Base-by-base conservation (phyloP, 2,888 invertebrate genomes). In the Melitaea athalia region DNA sequence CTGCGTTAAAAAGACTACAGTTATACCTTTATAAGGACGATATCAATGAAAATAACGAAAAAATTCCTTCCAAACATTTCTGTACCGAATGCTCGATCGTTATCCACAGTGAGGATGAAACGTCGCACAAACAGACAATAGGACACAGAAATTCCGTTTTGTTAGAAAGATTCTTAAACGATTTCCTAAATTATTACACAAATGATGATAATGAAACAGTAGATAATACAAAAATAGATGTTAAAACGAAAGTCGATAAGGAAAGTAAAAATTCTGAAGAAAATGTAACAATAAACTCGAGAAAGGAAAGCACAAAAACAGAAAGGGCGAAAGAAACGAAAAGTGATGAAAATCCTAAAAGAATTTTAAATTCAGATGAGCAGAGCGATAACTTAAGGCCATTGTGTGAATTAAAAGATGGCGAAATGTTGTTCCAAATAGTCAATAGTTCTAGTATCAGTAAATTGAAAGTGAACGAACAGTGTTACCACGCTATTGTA, bases 21-120 rank as follows among this genome's bases (percentile, higher is more conserved):
- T 74, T 76, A 14, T 76, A 83, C 33, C 71, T 81, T 5, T 59
- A 43, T 14, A 43, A 31, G 24, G 53, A 14, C 61, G 55, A 24
- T 5, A 33, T 11, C n/a, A n/a, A n/a, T 0, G 52, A 55, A 60
- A 14, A 50, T 43, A 55, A 67, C 10, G 60, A 72, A 52, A 57
- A 52, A 1, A 49, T 71, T 11, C 12, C 49, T 5, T 64, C 71
- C 14, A 72, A 52, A 6, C 76, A 79, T 66, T 82, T 77, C 61
- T 83, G 83, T 72, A 74, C 74, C 5, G 62, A 75, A 3, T 83
- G 83, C 64, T 64, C 73, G 10, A 12, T 59, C 3, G 63, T 72
- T 5, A 70, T 81, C 0, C 61, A 69, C 31, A 42, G 24, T 1
- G 63, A 49, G 14, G 72, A 81, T 10, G 24, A 24, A 24, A 24